A percentile compares a stretch with the other conserved stretches of the same genome.
Conservation (phyloP, 1,140 invertebrate genomes). For the Lysiphlebus fabarum region DNA sequence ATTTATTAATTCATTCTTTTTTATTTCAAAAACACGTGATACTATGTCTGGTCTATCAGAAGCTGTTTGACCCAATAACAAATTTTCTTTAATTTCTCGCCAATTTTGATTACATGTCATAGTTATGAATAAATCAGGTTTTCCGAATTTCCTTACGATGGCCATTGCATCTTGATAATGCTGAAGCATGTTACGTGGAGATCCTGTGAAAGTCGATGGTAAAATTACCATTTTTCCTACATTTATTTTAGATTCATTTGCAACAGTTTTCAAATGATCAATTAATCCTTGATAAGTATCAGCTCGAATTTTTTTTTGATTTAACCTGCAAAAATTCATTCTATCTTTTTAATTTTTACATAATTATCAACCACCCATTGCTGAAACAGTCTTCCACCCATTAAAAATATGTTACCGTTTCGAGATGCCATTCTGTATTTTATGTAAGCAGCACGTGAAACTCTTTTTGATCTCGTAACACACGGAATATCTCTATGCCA, state of each 20-base stretch:
- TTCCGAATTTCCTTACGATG: conserved; percentile 48
- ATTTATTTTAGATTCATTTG: conserved; percentile 9
- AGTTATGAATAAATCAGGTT: conserved; percentile 46
- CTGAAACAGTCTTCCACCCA: conserved; percentile 19
- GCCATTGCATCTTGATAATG: conserved; percentile 48
- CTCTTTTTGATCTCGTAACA: not conserved
- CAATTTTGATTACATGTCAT: conserved; percentile 4
- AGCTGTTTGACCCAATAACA: not conserved
- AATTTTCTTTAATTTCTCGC: not conserved
- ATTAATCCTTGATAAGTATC: conserved; percentile 19
- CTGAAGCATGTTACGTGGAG: conserved; percentile 48
- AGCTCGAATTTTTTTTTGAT: conserved; percentile 21
- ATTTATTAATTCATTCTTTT: conserved; percentile 11
- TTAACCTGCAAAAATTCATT: conserved; percentile 14
- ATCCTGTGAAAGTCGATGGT: conserved; percentile 41
- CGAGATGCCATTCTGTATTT: conserved; percentile 11
- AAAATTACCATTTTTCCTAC: conserved; percentile 37
- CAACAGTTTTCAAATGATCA: conserved; percentile 15
- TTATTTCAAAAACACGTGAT: conserved; percentile 20
- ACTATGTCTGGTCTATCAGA: conserved; percentile 27
- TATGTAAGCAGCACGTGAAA: conserved; percentile 2
- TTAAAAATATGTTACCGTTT: conserved; percentile 15
- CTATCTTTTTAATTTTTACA: conserved; percentile 22
- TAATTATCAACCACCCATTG: conserved; percentile 23
- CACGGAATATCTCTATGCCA: not conserved